Base-by-base conservation (phyloP, 2,797 vertebrate species). In the Sphenopsis melanotis region DNA sequence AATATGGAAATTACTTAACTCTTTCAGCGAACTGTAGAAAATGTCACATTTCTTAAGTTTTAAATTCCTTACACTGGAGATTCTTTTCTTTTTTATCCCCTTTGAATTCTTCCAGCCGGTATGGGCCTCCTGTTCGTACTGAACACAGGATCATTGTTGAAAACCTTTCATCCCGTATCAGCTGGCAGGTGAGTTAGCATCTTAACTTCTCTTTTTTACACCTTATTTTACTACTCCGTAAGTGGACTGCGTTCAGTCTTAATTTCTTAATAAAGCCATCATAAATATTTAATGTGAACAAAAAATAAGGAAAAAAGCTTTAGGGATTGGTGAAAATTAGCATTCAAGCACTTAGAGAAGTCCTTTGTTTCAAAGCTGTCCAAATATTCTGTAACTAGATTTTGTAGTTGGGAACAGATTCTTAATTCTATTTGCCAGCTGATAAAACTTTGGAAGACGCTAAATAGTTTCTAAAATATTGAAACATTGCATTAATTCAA, bases 101-200 rank as follows among this genome's bases (percentile, higher is more conserved):
- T 74, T 59, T 91, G 30, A 91, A 87, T 52, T 81, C n/a, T 92
- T 92, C 0, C 57, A 97, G 95, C 96, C 98, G 99, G 78, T 99
- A 99, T 93, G 99, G 99, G 66, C 99, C 99, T 60, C 99, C 99
- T 79, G 98, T 99, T 95, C 98, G 99, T 41, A 99, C 99, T 7
- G 99, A 99, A 87, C 98, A 99, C 97, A 98, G 99, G 77, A 98
- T 99, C 92, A 98, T 99, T 91, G 99, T 99, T 64, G 98, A 99
- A 97, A 99, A 99, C 95, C 98, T 99, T 41, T 99, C 99, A 5
- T 99, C 99, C 14, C 98, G 99, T 39, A 98, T 99, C 78, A 99
- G 99, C 97, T 99, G 99, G 99, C 99, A 99, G 99, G 99, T 99
- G 98, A 98, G 98, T 94, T 90, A 78, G 49, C 36, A 23, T 56